A percentile compares a stretch with the other conserved stretches of the same genome.
phyloP scores from a whole-genome alignment of 2,113 vertebrate genomes.

The Dendropsophus ebraccatus region DNA sequence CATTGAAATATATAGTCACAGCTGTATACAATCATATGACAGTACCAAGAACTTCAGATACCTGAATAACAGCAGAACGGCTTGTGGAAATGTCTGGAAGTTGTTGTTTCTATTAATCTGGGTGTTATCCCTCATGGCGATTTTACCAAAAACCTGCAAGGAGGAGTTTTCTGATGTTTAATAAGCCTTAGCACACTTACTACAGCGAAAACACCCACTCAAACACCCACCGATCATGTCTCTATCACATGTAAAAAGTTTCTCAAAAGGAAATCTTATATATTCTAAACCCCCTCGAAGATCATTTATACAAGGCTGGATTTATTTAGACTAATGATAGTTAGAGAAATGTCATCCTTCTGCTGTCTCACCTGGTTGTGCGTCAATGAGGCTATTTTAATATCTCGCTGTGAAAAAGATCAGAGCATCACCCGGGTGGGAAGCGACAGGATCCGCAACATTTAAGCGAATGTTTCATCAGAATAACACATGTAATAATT shows the following conservation, averaged over 20 bases:
- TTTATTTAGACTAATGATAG: neutral
- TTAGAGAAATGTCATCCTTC: neutral
- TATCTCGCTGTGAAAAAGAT: neutral
- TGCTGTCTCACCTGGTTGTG: neutral
- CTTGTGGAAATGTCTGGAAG: slow-evolving; percentile 97
- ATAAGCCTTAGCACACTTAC: too few species aligned
- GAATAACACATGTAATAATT: neutral
- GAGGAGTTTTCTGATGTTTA: neutral
- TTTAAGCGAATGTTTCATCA: neutral
- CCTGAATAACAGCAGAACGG: slow-evolving; percentile 96
- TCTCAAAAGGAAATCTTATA: neutral
- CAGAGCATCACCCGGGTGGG: neutral
- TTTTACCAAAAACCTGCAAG: slow-evolving; percentile 92
- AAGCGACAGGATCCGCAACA: neutral
- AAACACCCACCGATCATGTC: too few species aligned
- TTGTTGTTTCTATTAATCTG: slow-evolving; percentile 99
- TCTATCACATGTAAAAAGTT: too few species aligned
- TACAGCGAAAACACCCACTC: too few species aligned
- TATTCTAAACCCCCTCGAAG: neutral
- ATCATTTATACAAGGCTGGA: neutral
- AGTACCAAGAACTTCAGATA: slow-evolving; percentile 61
- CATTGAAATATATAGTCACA: neutral
- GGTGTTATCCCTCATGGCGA: slow-evolving; percentile 94
- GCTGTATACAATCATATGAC: neutral
- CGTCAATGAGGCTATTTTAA: slow-evolving; percentile 9